Evolutionary conservation across 2,888 invertebrate genomes (phyloP).

Genomic region (Amphipoea lucens): DNA sequence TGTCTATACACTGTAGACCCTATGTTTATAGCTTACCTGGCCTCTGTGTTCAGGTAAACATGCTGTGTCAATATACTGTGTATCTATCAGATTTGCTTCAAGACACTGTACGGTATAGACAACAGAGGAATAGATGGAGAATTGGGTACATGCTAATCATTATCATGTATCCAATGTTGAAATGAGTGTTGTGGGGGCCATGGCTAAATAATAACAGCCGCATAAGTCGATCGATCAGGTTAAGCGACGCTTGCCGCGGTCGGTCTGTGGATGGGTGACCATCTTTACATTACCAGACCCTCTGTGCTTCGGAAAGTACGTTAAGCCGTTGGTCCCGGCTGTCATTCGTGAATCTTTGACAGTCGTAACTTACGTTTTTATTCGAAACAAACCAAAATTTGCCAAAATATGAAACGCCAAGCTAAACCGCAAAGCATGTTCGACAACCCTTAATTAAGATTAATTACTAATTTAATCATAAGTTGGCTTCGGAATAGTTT

Average conservation of each 20-base stretch:
- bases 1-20: neutral
- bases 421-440: neutral
- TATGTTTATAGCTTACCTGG: constrained; percentile 6
- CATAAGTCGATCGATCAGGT: too few species aligned
- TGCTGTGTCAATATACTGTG: constrained; percentile 11
- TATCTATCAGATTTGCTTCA: neutral
- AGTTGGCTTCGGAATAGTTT: constrained; percentile 30
- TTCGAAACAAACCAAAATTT: too few species aligned
- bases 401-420: neutral
- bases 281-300: too few species aligned
- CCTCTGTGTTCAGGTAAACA: constrained; percentile 9
- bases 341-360: too few species aligned
- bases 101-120: neutral
- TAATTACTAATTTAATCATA: constrained; percentile 49
- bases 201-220: too few species aligned
- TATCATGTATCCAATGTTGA: neutral
- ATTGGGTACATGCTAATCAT: neutral
- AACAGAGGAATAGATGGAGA: neutral
- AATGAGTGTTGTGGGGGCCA: neutral
- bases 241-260: too few species aligned
- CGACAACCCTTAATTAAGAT: constrained; percentile 12
- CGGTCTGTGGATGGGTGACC: too few species aligned
- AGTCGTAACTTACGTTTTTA: neutral
- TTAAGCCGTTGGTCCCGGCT: too few species aligned
- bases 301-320: too few species aligned